These are phyloP conservation scores for Arrhamphus sclerolepis DNA, from an alignment of 2,797 vertebrate species.

Conservation along the genomic window DNA sequence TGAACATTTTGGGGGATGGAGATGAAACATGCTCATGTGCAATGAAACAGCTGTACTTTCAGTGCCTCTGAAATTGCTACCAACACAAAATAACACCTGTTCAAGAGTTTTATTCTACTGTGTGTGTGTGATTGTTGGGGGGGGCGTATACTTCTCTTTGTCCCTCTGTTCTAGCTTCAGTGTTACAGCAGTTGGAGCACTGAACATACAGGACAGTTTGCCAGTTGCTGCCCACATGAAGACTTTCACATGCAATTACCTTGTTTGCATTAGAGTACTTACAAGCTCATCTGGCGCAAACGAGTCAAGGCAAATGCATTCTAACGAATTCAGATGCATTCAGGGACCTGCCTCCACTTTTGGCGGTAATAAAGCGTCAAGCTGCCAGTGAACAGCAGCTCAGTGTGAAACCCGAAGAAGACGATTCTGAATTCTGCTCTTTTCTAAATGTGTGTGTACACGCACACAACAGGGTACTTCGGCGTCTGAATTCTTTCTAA, in stretches of 20 bases:
- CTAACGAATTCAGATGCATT: slow-evolving; percentile 8
- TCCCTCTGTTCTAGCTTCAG: not conserved
- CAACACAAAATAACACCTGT: not conserved
- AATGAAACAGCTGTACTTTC: not conserved
- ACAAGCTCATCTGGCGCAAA: slow-evolving; percentile 28
- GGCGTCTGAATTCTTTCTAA: slow-evolving; percentile 19
- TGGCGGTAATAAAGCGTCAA: slow-evolving; percentile 21
- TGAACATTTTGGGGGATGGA: slow-evolving; percentile 1
- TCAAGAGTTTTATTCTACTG: no score
- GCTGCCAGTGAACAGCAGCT: slow-evolving; percentile 14
- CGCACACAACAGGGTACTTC: slow-evolving; percentile 7
- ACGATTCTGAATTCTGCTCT: not conserved
- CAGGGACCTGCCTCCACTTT: slow-evolving; percentile 1
- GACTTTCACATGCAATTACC: slow-evolving; percentile 38
- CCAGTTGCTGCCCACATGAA: slow-evolving; percentile 13
- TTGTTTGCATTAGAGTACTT: slow-evolving; percentile 41
- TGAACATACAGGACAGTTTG: slow-evolving; percentile 1
- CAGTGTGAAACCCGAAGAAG: not conserved
- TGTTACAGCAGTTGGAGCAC: slow-evolving; percentile 13
- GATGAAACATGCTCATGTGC: not conserved
- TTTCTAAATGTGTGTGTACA: slow-evolving; percentile 5
- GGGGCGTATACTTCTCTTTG: no score
- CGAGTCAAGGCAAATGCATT: slow-evolving; percentile 10
- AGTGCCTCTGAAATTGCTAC: not conserved
- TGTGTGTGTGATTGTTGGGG: no score